Conservation (phyloP, 2,888 invertebrate species). For the Acanthosepion esculentum region DNA sequence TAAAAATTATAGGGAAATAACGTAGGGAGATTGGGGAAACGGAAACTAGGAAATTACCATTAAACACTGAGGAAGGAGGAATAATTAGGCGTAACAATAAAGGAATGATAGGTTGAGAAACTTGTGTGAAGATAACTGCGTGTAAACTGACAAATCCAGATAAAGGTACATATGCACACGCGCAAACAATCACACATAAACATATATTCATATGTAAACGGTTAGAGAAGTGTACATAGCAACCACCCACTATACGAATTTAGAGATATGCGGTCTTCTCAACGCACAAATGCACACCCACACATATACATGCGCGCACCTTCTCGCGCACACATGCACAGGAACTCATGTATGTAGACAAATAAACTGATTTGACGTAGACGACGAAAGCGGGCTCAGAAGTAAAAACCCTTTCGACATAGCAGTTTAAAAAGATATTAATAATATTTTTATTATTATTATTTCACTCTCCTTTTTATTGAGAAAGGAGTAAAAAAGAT, state of each 20-base stretch:
- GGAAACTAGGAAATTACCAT: neutral
- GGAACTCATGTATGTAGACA: neutral
- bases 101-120: neutral
- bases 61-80: neutral
- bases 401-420: neutral
- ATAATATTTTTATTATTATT: neutral
- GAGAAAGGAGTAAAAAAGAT: neutral
- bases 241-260: neutral
- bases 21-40: neutral
- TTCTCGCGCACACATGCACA: neutral
- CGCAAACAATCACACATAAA: neutral
- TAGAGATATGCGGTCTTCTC: neutral
- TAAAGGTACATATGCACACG: neutral
- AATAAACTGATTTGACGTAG: neutral
- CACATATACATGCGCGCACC: neutral
- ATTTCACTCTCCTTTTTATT: neutral
- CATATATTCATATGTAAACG: neutral
- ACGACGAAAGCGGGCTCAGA: neutral
- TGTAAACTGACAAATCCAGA: neutral
- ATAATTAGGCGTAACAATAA: neutral
- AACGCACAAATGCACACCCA: neutral
- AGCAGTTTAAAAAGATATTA: neutral
- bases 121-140: neutral
- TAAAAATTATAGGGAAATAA: neutral
- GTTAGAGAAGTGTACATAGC: neutral